phyloP scores from a whole-genome alignment of 2,888 invertebrate genomes.

The Lydus trimaculatus region DNA sequence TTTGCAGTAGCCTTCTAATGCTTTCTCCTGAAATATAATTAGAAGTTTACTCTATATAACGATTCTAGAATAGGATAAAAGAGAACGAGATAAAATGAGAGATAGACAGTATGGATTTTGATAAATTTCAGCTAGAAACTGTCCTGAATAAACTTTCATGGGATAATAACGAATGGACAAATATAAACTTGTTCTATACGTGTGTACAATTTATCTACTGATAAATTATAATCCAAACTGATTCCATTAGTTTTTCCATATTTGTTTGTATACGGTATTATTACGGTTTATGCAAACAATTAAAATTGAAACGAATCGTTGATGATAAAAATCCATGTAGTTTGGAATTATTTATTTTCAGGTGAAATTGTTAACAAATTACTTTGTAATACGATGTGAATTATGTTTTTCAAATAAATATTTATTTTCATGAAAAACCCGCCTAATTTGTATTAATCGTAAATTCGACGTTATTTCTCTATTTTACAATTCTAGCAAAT shows the following conservation, averaged over 20 bases:
- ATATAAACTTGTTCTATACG: not conserved
- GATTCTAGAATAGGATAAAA: too few species aligned
- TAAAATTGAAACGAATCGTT: not conserved
- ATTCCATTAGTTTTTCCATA: not conserved
- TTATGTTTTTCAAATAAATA: not conserved
- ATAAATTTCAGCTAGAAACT: not conserved
- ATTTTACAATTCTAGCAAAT: not conserved
- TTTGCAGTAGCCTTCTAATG: constrained; percentile 84
- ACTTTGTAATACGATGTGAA: not conserved
- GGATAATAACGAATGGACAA: not conserved
- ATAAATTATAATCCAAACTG: not conserved
- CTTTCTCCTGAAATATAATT: constrained; percentile 71
- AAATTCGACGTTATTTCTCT: not conserved
- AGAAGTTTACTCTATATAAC: not conserved
- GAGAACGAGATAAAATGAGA: not conserved
- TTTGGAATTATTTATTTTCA: not conserved
- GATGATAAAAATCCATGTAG: not conserved
- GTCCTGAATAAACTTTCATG: not conserved
- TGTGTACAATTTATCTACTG: not conserved
- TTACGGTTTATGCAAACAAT: not conserved
- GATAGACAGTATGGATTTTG: not conserved
- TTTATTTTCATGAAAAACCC: not conserved
- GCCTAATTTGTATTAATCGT: not conserved
- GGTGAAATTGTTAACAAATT: not conserved
- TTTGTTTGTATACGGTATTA: not conserved